Evolutionary conservation across 2,888 invertebrate species (phyloP).

Genomic region (Eumacrocentrus americanus): DNA sequence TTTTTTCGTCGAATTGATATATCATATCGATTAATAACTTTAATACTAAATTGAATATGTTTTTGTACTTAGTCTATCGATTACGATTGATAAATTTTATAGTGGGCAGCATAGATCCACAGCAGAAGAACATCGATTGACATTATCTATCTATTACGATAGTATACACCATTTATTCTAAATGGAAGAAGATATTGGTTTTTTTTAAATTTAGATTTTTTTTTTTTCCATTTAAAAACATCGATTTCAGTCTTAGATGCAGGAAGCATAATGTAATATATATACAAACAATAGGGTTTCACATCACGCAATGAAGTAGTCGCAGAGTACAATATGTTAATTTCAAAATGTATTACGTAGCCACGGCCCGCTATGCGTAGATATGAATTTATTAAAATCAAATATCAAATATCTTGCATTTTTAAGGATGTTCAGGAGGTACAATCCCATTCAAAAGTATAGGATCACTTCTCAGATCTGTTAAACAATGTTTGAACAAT

Average conservation of each 20-base stretch:
- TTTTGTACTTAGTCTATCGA: constrained; percentile 39
- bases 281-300: constrained; percentile 12
- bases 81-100: constrained; percentile 30
- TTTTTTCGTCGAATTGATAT: constrained; percentile 20
- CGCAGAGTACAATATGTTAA: not conserved
- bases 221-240: constrained; percentile 32
- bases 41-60: constrained; percentile 17
- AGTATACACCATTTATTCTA: not conserved
- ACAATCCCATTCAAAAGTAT: not conserved
- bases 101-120: constrained; percentile 31
- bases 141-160: constrained; percentile 22
- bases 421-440: no score
- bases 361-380: no score
- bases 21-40: constrained; percentile 15
- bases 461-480: no score
- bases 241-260: constrained; percentile 51
- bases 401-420: no score
- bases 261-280: constrained; percentile 48
- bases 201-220: constrained; percentile 8
- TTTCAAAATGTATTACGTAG: not conserved
- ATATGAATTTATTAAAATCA: no score
- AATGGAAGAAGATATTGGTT: constrained; percentile 5
- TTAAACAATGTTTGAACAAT: no score
- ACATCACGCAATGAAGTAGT: constrained; percentile 1
- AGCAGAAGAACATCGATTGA: constrained; percentile 33